Conservation (phyloP, 2,113 vertebrate species). For the Laticauda colubrina region DNA sequence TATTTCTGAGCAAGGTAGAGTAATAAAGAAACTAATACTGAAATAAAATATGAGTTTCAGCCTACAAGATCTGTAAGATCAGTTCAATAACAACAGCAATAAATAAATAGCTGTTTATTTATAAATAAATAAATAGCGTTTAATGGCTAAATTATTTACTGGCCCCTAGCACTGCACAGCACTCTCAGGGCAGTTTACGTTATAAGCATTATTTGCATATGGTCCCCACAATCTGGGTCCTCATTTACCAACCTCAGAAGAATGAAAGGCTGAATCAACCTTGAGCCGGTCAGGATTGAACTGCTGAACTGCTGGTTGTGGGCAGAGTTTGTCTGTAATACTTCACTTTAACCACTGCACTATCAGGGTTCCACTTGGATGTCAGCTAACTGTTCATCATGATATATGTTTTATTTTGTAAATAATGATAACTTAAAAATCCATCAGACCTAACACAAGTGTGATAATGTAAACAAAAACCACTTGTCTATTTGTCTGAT, state of each 20-base stretch:
- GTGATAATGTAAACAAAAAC: background rate
- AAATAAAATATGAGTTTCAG: background rate
- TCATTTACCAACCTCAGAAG: background rate
- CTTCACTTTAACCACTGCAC: background rate
- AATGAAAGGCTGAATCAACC: background rate
- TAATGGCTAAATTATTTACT: background rate
- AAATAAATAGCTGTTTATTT: background rate
- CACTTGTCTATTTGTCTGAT: background rate
- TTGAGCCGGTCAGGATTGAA: background rate
- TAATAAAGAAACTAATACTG: background rate
- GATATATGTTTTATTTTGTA: background rate
- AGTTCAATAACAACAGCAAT: background rate
- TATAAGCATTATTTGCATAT: background rate
- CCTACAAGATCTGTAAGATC: background rate
- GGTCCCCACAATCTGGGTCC: background rate
- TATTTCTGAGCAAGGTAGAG: background rate
- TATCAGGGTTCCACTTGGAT: background rate
- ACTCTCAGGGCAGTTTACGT: background rate
- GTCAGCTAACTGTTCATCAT: background rate
- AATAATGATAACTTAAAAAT: background rate
- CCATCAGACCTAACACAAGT: background rate
- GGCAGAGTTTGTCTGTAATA: background rate
- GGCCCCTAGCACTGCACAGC: too few species aligned
- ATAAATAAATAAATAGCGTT: background rate
- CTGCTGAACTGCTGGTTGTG: background rate